Percentiles rank a stretch among this genome's conserved stretches.
These are phyloP conservation scores for Zhuqinia jingwanae DNA, from an alignment of 2,888 invertebrate genomes.

Conservation along the genomic window DNA sequence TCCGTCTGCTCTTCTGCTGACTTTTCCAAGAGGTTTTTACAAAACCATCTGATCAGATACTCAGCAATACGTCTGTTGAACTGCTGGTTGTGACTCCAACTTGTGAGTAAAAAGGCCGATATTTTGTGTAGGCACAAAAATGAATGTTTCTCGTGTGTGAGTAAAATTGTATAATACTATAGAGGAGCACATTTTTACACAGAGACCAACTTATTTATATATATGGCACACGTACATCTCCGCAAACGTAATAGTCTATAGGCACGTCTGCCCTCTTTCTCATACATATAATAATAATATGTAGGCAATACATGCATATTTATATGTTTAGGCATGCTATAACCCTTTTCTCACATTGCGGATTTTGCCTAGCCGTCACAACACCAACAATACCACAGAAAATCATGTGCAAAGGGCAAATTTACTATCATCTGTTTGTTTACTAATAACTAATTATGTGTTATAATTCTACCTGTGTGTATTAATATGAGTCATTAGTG, in stretches of 20 bases:
- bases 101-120: conserved; percentile 43
- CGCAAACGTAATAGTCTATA: background rate
- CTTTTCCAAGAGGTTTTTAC: conserved; percentile 9
- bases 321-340: background rate
- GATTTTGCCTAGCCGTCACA: conserved; percentile 30
- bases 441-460: conserved; percentile 4
- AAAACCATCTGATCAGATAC: conserved; percentile 34
- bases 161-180: background rate
- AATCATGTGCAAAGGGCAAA: conserved; percentile 3
- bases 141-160: conserved; percentile 27
- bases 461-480: background rate
- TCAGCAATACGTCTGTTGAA: conserved; percentile 7
- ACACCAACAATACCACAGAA: conserved; percentile 26
- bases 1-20: background rate
- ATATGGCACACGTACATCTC: background rate
- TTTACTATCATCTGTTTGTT: conserved; percentile 29
- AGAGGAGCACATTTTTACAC: conserved; percentile 20
- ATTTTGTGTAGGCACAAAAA: background rate
- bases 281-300: background rate
- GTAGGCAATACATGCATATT: background rate
- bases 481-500: conserved; percentile 19
- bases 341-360: conserved; percentile 8
- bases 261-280: too few relatives aligned
- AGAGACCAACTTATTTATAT: background rate
- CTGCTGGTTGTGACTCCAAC: too few relatives aligned